Evolutionary conservation across 2,888 invertebrate species (phyloP), one percentile per base, ranked within the genome.

Genomic region (Scaptomyza caliginosa): DNA sequence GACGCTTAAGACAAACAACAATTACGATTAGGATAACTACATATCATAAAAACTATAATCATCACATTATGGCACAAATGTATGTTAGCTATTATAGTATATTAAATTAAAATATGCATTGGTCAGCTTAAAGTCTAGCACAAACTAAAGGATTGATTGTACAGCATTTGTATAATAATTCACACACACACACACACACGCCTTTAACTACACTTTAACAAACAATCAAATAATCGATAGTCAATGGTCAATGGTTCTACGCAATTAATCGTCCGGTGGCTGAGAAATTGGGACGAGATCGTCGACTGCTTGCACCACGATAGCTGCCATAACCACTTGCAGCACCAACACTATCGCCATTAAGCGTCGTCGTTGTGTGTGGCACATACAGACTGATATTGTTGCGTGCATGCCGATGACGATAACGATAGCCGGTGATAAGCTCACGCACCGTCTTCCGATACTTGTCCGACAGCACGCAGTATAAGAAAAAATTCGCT

Each of bases 401-500:
- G 42, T 86, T 87, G 30, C 88, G 79, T 38, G 80, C 85, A 42
- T 87, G 83, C 56, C 88, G 74, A 56, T 78, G 78, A 16, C 84
- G 80, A 64, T 89, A 88, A 0, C 88, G 86, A 63, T 89, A 85
- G n/a, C 91, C 90, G 5, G 89, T 88, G 26, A 91, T 82, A 7
- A 91, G 82, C 56, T 91, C 89, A 45, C 91, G 88, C 13, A 91
- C 90, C 50, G 94, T 95, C 74, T 93, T 93, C 40, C 95, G 92
- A 91, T 95, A 96, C 83, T 95, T 94, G 86, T 94, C 94, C 71
- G 95, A 95, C 88, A 96, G 93, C 42, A 94, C 94, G 77, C 95
- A 95, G 89, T 96, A 96, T 63, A 96, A 92, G 74, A 96, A 92
- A 90, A 96, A 96, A 91, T 96, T 96, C 46, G 94, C 93, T 0